Percentiles rank a stretch among this genome's conserved stretches.
These are phyloP conservation scores for Drosophila ohnishii DNA, from an alignment of 1,140 invertebrate species.

Conservation along the genomic window DNA sequence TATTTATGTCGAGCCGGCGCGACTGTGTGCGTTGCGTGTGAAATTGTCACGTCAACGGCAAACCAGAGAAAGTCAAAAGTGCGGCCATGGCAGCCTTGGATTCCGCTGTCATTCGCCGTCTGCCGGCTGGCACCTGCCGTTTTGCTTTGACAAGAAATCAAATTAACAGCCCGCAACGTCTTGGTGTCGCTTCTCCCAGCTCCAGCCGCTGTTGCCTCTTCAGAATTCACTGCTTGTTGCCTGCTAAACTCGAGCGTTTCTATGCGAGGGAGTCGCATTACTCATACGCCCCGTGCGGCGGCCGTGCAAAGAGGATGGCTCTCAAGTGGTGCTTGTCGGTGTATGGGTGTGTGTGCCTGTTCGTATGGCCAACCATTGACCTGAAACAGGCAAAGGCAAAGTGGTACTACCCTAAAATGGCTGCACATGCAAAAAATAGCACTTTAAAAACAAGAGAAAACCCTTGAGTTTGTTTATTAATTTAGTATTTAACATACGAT, in stretches of 20 bases:
- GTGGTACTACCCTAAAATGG: slow-evolving; percentile 66
- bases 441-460: background rate
- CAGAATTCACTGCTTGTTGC: slow-evolving; percentile 1
- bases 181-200: slow-evolving; percentile 15
- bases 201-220: slow-evolving; percentile 4
- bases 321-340: slow-evolving; percentile 35
- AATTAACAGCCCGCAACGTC: slow-evolving; percentile 71
- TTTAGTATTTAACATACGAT: background rate
- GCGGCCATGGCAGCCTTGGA: slow-evolving; percentile 58
- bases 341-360: slow-evolving; percentile 7
- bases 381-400: slow-evolving; percentile 51
- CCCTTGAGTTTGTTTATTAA: background rate
- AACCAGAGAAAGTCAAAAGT: slow-evolving; percentile 68
- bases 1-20: slow-evolving; percentile 60
- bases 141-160: slow-evolving; percentile 73
- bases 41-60: slow-evolving; percentile 75
- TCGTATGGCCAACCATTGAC: slow-evolving; percentile 50
- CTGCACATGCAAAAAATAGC: background rate
- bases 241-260: slow-evolving; percentile 26
- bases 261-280: slow-evolving; percentile 24
- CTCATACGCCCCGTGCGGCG: slow-evolving; percentile 58
- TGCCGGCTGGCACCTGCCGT: slow-evolving; percentile 37
- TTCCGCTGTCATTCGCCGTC: slow-evolving; percentile 36
- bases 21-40: slow-evolving; percentile 58
- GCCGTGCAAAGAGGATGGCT: slow-evolving; percentile 8